Evolutionary conservation across 1,140 invertebrate genomes (phyloP).

Genomic region (Laodelphax striatellus): DNA sequence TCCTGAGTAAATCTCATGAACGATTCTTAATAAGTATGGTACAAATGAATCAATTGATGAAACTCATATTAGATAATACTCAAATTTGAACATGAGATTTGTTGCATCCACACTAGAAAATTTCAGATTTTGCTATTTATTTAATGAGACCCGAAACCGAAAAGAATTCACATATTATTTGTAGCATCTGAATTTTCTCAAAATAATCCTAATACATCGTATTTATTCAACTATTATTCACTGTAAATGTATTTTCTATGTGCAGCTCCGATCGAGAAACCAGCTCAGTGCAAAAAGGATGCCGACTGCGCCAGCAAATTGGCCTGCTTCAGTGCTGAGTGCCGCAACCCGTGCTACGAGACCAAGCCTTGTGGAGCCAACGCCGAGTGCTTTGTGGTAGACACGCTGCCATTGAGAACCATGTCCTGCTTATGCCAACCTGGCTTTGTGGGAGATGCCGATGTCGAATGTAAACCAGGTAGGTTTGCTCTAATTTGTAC

Average conservation of each 20-base stretch:
- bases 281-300: constrained; percentile 63
- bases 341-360: constrained; percentile 69
- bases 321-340: constrained; percentile 68
- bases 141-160: too few species aligned
- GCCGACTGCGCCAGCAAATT: constrained; percentile 72
- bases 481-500: constrained; percentile 24
- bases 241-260: background rate
- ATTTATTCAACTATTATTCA: too few species aligned
- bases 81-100: too few species aligned
- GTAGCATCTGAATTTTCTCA: too few species aligned
- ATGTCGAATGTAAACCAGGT: constrained; percentile 67
- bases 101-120: too few species aligned
- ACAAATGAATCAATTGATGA: too few species aligned
- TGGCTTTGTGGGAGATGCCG: constrained; percentile 72
- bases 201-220: background rate
- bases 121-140: constrained; percentile 9
- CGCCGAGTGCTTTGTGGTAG: constrained; percentile 67
- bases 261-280: constrained; percentile 38
- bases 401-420: constrained; percentile 72
- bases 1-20: too few species aligned
- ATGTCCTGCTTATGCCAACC: constrained; percentile 76
- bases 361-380: constrained; percentile 67
- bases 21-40: too few species aligned
- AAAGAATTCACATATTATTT: too few species aligned
- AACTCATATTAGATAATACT: too few species aligned